Evolutionary conservation across 2,888 invertebrate genomes (phyloP), one percentile per base, ranked within the genome.

Genomic region (Cerastis rubricosa): DNA sequence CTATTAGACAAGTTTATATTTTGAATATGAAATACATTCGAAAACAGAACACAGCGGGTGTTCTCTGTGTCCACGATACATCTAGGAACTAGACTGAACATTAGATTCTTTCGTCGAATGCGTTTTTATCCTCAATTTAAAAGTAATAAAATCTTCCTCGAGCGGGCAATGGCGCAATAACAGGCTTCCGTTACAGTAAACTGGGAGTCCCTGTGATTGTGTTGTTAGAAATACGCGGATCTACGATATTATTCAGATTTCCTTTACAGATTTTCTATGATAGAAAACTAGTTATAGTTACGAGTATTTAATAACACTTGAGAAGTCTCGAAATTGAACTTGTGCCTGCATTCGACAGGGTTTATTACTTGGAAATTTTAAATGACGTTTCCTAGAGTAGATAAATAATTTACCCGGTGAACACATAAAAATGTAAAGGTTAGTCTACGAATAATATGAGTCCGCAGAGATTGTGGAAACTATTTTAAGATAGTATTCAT

Each of bases 111-210:
- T 77, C 67, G 25, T 57, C 45, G 66, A 85, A 79, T 86, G 79
- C 78, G 85, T 81, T 84, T 76, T 70, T 71, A 81, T 79, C n/a
- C 61, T 63, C 71, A 76, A 86, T 87, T 88, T 88, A 70, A 88
- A 88, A 84, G 83, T 87, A 71, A 84, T 87, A 71, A 84, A 83
- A 84, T 86, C 43, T 54, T 77, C 29, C 47, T 67, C 61, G 71
- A 70, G 51, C 47, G 57, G 61, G 71, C 63, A 71, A 74, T 78
- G 63, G 70, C 57, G 71, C 66, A 80, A 81, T 81, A 83, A 83
- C 74, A 79, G 64, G 68, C 80, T 80, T 84, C 72, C 78, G 49
- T 63, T 61, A 77, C 65, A 43, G 65, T 67, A 70, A 76, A 72
- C 76, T 65, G 43, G 1, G 14, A 70, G 67, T 69, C 43, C 35